Evolutionary conservation across 2,888 invertebrate species (phyloP).

Genomic region (Achlya flavicornis): DNA sequence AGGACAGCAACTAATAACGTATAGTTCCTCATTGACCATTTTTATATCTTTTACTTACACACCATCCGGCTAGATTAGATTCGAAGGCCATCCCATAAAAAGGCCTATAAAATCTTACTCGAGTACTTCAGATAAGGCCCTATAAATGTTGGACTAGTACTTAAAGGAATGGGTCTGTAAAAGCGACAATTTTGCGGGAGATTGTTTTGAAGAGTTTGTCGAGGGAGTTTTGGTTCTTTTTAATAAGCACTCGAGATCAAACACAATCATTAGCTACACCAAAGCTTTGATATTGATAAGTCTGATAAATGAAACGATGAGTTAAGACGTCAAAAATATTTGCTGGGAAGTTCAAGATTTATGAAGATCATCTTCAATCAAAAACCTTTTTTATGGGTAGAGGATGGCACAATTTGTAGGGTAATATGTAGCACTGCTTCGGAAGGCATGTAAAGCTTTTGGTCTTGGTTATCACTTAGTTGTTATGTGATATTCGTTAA

Average conservation of each 20-base stretch:
- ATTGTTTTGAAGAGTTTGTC: constrained; percentile 31
- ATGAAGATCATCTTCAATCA: too few relatives aligned
- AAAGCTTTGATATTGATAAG: neutral
- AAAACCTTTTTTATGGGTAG: too few relatives aligned
- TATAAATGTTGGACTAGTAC: constrained; percentile 45
- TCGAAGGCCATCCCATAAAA: constrained; percentile 47
- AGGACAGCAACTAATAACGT: neutral
- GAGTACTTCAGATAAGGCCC: constrained; percentile 46
- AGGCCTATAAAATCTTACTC: constrained; percentile 46
- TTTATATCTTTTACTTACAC: constrained; percentile 34
- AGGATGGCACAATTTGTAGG: too few relatives aligned
- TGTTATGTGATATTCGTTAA: too few relatives aligned
- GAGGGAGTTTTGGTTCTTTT: neutral
- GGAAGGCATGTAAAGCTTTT: too few relatives aligned
- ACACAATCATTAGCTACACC: neutral
- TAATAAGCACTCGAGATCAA: neutral
- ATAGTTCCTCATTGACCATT: constrained; percentile 20
- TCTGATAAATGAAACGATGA: neutral
- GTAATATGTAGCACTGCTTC: too few relatives aligned
- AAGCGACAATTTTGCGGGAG: constrained; percentile 32
- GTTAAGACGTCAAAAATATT: neutral
- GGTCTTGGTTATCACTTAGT: too few relatives aligned
- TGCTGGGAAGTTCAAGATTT: neutral
- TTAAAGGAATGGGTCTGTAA: constrained; percentile 42
- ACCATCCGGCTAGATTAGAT: constrained; percentile 50